phyloP scores from a whole-genome alignment of 2,888 invertebrate genomes.

The Ormyrus labotus region DNA sequence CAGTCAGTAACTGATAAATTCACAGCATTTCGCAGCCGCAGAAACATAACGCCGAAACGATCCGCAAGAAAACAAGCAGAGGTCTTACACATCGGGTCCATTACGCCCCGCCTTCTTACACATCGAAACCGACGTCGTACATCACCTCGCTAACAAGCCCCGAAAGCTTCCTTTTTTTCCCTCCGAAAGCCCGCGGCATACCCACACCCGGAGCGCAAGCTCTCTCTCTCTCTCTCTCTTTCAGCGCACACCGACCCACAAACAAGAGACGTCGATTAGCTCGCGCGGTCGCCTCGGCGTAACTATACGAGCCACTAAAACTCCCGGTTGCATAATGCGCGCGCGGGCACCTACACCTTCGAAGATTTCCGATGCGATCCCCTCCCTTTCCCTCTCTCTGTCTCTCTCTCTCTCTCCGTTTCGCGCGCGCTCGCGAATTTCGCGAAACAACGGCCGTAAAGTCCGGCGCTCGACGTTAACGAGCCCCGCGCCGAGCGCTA shows the following conservation, averaged over 20 bases:
- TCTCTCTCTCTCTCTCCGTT: background rate
- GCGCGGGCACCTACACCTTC: conserved; percentile 59
- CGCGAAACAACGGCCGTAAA: conserved; percentile 46
- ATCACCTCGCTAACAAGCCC: too few species aligned
- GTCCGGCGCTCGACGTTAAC: conserved; percentile 40
- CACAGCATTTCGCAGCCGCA: too few species aligned
- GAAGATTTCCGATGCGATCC: conserved; percentile 52
- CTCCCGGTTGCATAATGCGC: conserved; percentile 69
- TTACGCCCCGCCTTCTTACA: too few species aligned
- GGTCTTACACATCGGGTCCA: too few species aligned
- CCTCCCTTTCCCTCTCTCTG: conserved; percentile 5
- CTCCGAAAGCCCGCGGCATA: too few species aligned
- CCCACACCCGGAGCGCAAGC: too few species aligned
- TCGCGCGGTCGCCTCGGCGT: conserved; percentile 61
- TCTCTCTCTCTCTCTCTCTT: too few species aligned
- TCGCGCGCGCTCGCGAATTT: conserved; percentile 27
- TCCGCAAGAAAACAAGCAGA: too few species aligned
- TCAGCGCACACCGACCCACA: background rate
- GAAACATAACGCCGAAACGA: too few species aligned
- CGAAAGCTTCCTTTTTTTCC: too few species aligned
- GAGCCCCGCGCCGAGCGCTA: conserved; percentile 10
- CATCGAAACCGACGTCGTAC: too few species aligned
- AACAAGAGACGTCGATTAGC: conserved; percentile 49
- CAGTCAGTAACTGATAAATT: too few species aligned
- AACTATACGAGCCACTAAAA: conserved; percentile 75